Evolutionary conservation across 2,888 invertebrate species (phyloP), one percentile per base, ranked within the genome.

Genomic region (Argyresthia goedartella): DNA sequence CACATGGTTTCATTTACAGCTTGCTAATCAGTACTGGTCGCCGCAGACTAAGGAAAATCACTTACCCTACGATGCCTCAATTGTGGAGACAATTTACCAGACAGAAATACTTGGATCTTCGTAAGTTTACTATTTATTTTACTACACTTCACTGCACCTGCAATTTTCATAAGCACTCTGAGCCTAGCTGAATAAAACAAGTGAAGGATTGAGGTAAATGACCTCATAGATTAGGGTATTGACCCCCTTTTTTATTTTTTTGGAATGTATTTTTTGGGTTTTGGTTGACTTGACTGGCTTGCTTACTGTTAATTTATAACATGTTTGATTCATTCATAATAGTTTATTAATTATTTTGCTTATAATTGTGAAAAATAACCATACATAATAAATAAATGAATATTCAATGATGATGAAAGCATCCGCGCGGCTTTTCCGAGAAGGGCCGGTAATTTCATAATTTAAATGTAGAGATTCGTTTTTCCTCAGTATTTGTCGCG

Each of bases 1-100:
- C 71, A 74, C 69, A 74, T 84, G 82, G 82, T 80, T 72, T 60
- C 62, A 25, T 60, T 65, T 66, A 50, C 82, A 97, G 96, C 88
- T 98, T 34, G 96, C 98, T 1, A 92, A 93, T 56, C 92, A 95
- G 69, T 96, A 96, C 73, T 98, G 98, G 98, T 93, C 96, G 0
- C 95, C 96, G 0, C 93, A 95, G 71, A 93, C 95, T 0, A 87
- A 89, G 52, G 88, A 89, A 9, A 86, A 89, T 4, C 95, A 95
- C 82, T 73, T 91, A 64, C 89, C 92, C 47, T 96, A 91, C 68
- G 91, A 94, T 84, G 86, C 92, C 33, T 85, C 91, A 67, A 90
- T 98, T 61, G 91, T 98, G 59, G 96, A 97, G 67, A 93, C 96
- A 62, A 93, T 98, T 61, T 98, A 98, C 69, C 82, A 89, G 52